Evolutionary conservation across 2,113 vertebrate species (phyloP).

Genomic region (Erythrocebus patas): DNA sequence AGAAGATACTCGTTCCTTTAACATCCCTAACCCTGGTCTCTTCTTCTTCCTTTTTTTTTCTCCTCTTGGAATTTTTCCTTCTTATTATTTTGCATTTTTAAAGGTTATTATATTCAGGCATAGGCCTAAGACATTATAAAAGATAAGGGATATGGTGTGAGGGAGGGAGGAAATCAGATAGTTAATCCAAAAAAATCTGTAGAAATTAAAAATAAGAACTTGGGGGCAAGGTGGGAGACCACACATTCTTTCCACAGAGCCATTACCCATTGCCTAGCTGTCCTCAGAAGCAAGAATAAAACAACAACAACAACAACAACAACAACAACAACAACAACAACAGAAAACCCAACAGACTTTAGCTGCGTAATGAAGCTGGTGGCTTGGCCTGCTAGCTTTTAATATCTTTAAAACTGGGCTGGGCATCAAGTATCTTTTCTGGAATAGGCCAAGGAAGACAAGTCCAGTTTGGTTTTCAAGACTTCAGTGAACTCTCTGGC

Average conservation of each 20-base stretch:
- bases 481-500: conserved; percentile 89
- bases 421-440: conserved; percentile 70
- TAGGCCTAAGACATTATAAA: background rate
- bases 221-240: background rate
- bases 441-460: conserved; percentile 86
- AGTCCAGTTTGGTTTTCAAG: conserved; percentile 87
- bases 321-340: too few relatives aligned
- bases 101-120: background rate
- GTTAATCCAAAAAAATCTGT: background rate
- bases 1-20: background rate
- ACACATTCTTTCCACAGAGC: conserved; percentile 48
- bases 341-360: conserved; percentile 20
- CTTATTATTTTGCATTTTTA: conserved; percentile 6
- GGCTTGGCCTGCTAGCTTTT: background rate
- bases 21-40: background rate
- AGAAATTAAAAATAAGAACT: conserved; percentile 29
- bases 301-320: too few relatives aligned
- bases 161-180: background rate
- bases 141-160: background rate
- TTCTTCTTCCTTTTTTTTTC: background rate
- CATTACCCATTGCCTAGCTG: background rate
- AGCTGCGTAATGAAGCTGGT: background rate
- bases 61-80: background rate
- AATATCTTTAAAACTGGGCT: conserved; percentile 46
- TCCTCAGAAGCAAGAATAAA: background rate